Evolutionary conservation across 2,888 invertebrate genomes (phyloP), one percentile per base, ranked within the genome.

Genomic region (Coronaproctus castanopsis): DNA sequence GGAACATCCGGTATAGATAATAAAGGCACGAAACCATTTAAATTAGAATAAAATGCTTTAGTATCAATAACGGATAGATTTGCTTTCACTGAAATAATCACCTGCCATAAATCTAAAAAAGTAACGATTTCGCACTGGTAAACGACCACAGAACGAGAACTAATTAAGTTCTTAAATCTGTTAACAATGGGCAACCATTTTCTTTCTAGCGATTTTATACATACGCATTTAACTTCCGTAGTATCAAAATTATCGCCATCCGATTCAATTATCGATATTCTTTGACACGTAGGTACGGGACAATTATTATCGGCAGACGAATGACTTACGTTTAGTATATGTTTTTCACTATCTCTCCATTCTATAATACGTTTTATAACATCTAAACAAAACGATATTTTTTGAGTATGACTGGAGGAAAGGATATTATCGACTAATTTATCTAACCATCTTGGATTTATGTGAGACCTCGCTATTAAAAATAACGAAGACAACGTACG

Each of bases 21-120:
- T 62, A 84, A 73, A 62, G 82, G 78, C 18, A 87, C 85, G 72
- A 90, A 85, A 67, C 82, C 80, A 66, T 88, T 85, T 65, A 90
- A 72, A 69, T 88, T 85, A 1, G 85, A 83, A 70, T 89, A 88
- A 71, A 89, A 91, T 2, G 87, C 85, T 70, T 89, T 85, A 0
- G 88, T 90, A 69, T 90, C 89, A 63, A 87, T 83, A 24, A 90
- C 84, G 52, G 89, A 88, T 58, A 91, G 77, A 75, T 90, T 90
- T 21, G 89, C 87, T 73, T 87, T 87, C 0, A 90, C 88, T 58
- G 89, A 88, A 69, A 91, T 89, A 20, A 89, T 87, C 65, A 86
- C 85, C 70, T 89, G 87, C 90, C 90, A 90, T 49, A 91, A 73
- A 57, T 85, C 82, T 64, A 91, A 77, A 70, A 90, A 91, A 55